Evolutionary conservation across 2,113 vertebrate species (phyloP).

Genomic region (Lota lota): DNA sequence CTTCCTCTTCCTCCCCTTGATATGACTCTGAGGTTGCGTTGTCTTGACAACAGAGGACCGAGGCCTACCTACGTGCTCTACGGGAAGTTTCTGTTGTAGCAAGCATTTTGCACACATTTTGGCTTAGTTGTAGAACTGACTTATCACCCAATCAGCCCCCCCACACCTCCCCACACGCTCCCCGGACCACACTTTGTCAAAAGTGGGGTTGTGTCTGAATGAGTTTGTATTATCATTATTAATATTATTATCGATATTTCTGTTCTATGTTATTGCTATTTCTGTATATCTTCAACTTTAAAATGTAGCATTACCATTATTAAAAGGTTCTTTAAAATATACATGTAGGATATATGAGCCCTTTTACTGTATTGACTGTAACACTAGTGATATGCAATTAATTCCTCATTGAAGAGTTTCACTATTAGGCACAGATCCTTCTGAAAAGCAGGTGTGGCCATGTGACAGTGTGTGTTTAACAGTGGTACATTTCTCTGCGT

Average conservation of each 20-base stretch:
- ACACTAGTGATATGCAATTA: neutral
- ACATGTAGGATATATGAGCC: too few relatives aligned
- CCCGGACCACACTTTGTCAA: slow-evolving; percentile 30
- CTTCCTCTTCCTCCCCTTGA: slow-evolving; percentile 68
- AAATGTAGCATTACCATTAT: too few relatives aligned
- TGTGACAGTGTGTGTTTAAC: slow-evolving; percentile 54
- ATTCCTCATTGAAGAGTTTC: slow-evolving; percentile 19
- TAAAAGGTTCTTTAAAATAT: too few relatives aligned
- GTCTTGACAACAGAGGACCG: slow-evolving; percentile 67
- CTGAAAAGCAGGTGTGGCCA: slow-evolving; percentile 34
- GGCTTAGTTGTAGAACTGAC: slow-evolving; percentile 44
- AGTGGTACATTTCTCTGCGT: slow-evolving; percentile 24
- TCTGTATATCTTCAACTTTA: too few relatives aligned
- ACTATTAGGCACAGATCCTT: slow-evolving; percentile 8
- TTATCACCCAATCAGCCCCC: slow-evolving; percentile 23
- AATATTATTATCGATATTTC: too few relatives aligned
- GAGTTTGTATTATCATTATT: too few relatives aligned
- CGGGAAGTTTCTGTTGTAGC: slow-evolving; percentile 67
- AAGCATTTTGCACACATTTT: slow-evolving; percentile 50
- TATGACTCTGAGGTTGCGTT: slow-evolving; percentile 73
- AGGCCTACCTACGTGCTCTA: slow-evolving; percentile 43
- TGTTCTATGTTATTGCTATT: too few relatives aligned
- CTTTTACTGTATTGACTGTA: too few relatives aligned
- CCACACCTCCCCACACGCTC: slow-evolving; percentile 9
- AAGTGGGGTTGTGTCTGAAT: neutral